These are phyloP conservation scores for Syritta pipiens DNA, from an alignment of 2,888 invertebrate genomes.

Conservation along the genomic window DNA sequence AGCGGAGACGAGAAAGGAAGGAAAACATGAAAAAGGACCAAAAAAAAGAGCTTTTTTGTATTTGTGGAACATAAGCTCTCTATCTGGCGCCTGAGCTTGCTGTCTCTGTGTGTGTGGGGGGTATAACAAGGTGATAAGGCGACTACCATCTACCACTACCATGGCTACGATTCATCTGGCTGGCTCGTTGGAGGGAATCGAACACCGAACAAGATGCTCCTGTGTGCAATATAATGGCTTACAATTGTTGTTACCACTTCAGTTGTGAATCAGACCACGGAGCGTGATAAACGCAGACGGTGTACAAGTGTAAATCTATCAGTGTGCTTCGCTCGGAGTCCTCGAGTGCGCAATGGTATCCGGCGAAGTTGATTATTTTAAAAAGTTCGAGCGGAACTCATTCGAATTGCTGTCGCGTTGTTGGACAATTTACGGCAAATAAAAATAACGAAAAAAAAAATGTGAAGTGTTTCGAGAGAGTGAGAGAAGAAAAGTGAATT, in stretches of 20 bases:
- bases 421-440: conserved; percentile 1
- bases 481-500: not conserved
- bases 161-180: conserved; percentile 40
- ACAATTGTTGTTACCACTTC: conserved; percentile 66
- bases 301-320: not conserved
- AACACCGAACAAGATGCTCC: conserved; percentile 26
- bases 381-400: not conserved
- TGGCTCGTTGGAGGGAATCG: conserved; percentile 21
- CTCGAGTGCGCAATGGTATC: conserved; percentile 19
- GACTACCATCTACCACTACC: conserved; percentile 43
- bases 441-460: conserved; percentile 12
- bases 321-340: not conserved
- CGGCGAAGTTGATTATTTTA: conserved; percentile 20
- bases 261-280: conserved; percentile 59
- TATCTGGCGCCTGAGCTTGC: conserved; percentile 3
- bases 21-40: too few relatives aligned
- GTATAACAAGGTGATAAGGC: conserved; percentile 52
- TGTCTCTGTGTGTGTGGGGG: conserved; percentile 19
- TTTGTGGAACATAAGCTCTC: conserved; percentile 64
- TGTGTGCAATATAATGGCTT: conserved; percentile 61
- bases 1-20: too few relatives aligned
- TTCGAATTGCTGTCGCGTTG: conserved; percentile 13
- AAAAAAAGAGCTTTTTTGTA: conserved; percentile 29
- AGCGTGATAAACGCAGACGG: conserved; percentile 47
- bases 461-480: conserved; percentile 19